These are phyloP conservation scores for Apodemia mormo DNA, from an alignment of 2,888 invertebrate species.

Conservation along the genomic window DNA sequence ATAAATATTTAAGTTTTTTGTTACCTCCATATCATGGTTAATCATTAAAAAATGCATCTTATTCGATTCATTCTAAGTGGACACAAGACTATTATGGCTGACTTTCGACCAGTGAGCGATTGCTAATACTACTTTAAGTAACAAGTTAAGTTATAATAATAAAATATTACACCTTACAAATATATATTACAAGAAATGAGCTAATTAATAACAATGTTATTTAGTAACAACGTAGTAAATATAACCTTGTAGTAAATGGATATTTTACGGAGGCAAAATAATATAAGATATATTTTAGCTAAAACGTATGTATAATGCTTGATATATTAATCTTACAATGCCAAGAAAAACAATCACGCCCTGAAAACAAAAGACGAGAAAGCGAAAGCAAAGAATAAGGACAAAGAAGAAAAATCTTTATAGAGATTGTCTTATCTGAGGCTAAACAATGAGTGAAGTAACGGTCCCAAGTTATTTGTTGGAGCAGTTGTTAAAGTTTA, in stretches of 20 bases:
- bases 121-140: no score
- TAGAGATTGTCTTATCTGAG: constrained; percentile 8
- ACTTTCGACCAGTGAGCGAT: no score
- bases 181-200: no score
- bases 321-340: background rate
- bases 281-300: background rate
- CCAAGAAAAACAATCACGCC: background rate
- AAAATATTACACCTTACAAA: no score
- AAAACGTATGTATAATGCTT: background rate
- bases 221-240: no score
- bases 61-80: no score
- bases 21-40: no score
- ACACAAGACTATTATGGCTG: no score
- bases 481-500: constrained; percentile 13
- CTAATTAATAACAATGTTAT: no score
- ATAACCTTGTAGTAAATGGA: background rate
- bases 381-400: background rate
- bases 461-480: constrained; percentile 12
- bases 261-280: background rate
- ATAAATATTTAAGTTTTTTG: no score
- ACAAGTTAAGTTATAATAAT: no score
- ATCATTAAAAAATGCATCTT: no score
- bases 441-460: background rate
- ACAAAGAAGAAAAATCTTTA: constrained; percentile 7
- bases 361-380: background rate